These are phyloP conservation scores for Morone chrysops DNA, from an alignment of 2,113 vertebrate species.

Conservation along the genomic window DNA sequence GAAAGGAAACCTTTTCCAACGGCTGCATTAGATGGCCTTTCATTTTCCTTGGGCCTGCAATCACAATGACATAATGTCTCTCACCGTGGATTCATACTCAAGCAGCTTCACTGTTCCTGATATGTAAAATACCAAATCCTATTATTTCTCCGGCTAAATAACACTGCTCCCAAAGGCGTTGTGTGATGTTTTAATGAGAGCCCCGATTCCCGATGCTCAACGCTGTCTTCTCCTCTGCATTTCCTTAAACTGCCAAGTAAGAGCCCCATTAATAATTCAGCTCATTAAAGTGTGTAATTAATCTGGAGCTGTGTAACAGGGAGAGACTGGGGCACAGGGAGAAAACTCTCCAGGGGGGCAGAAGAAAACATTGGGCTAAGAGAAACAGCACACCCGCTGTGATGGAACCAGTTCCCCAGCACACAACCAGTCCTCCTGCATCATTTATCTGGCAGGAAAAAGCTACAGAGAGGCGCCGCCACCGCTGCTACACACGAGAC, in stretches of 20 bases:
- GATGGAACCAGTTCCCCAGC: conserved; percentile 69
- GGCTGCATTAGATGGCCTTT: conserved; percentile 66
- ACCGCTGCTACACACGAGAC: conserved; percentile 58
- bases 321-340: conserved; percentile 75
- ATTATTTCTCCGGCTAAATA: conserved; percentile 92
- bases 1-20: conserved; percentile 48
- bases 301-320: conserved; percentile 88
- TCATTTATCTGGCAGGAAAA: conserved; percentile 81
- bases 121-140: conserved; percentile 85
- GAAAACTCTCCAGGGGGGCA: conserved; percentile 64
- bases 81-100: conserved; percentile 50
- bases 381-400: conserved; percentile 66
- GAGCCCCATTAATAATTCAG: conserved; percentile 99
- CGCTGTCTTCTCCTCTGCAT: conserved; percentile 92
- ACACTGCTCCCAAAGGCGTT: conserved; percentile 91
- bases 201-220: conserved; percentile 83
- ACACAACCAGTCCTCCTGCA: conserved; percentile 71
- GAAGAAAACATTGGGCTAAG: conserved; percentile 73
- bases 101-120: conserved; percentile 55
- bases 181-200: conserved; percentile 98
- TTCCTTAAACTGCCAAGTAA: conserved; percentile 99
- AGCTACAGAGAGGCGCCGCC: conserved; percentile 38
- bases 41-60: conserved; percentile 70
- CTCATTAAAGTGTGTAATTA: conserved; percentile 99
- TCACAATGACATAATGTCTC: conserved; percentile 75